These are phyloP conservation scores for Brachystomella parvula DNA, from an alignment of 1,140 invertebrate genomes.

Conservation along the genomic window DNA sequence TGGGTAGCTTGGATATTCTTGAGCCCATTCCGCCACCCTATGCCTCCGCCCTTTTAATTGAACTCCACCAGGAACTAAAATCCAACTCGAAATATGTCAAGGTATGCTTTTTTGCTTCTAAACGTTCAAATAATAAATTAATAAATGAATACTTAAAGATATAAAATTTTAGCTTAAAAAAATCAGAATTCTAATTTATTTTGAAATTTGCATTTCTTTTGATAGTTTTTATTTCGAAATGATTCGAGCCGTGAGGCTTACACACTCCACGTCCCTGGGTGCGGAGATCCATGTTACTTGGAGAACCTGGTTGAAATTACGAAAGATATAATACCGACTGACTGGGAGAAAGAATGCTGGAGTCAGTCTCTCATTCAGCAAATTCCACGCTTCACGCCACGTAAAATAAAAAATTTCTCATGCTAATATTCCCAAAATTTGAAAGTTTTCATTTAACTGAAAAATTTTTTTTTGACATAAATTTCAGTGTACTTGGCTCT, in stretches of 20 bases:
- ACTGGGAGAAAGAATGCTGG: not conserved
- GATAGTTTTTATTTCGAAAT: conserved; percentile 60
- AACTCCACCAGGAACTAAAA: conserved; percentile 23
- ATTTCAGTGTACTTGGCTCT: too few relatives aligned
- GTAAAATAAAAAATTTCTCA: too few relatives aligned
- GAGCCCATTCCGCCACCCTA: conserved; percentile 39
- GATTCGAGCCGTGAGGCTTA: conserved; percentile 45
- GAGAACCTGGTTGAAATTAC: conserved; percentile 43
- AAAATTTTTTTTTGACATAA: too few relatives aligned
- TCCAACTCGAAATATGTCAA: conserved; percentile 8
- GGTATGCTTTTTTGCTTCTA: not conserved
- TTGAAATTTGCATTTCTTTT: conserved; percentile 36
- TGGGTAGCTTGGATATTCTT: conserved; percentile 49
- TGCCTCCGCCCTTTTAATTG: conserved; percentile 23
- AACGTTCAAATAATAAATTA: not conserved
- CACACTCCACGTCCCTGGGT: conserved; percentile 52
- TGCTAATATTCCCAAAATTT: too few relatives aligned
- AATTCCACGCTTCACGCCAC: too few relatives aligned
- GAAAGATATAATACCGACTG: not conserved
- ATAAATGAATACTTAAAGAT: not conserved
- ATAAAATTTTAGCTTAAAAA: not conserved
- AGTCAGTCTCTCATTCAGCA: not conserved
- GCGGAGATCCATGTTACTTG: conserved; percentile 52
- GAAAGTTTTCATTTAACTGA: too few relatives aligned
- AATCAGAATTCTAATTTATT: not conserved